Evolutionary conservation across 2,797 vertebrate genomes (phyloP).

Genomic region (Tamandua tetradactyla): DNA sequence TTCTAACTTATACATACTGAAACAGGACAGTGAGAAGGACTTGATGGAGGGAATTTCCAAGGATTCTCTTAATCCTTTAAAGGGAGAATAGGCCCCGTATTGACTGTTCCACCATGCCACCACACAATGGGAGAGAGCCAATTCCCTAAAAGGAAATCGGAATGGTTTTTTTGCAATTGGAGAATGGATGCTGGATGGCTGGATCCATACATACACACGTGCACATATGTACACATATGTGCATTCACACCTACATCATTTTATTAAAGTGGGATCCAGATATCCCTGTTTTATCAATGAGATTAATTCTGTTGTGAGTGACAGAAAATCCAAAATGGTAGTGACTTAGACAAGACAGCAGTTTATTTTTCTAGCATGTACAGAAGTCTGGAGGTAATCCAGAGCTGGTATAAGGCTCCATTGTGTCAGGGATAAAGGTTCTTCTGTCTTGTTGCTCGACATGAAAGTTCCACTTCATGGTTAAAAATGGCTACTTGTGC

Average conservation of each 20-base stretch:
- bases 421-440: not conserved
- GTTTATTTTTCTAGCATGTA: not conserved
- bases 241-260: not conserved
- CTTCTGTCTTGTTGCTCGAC: not conserved
- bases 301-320: not conserved
- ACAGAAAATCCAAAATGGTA: not conserved
- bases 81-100: not conserved
- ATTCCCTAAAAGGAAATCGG: not conserved
- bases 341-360: not conserved
- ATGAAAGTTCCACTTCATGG: not conserved
- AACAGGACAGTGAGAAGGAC: not conserved
- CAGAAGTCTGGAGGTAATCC: not conserved
- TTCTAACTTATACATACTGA: not conserved
- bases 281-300: not conserved
- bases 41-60: not conserved
- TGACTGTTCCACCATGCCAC: not conserved
- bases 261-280: conserved; percentile 1
- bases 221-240: not conserved
- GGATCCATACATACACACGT: not conserved
- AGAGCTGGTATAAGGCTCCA: not conserved
- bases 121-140: not conserved
- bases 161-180: not conserved
- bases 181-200: not conserved
- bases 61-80: not conserved
- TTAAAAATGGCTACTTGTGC: not conserved